Percentiles rank a stretch among this genome's conserved stretches.
Evolutionary conservation across 1,140 invertebrate species (phyloP).

Genomic region (Drosophila pandora): DNA sequence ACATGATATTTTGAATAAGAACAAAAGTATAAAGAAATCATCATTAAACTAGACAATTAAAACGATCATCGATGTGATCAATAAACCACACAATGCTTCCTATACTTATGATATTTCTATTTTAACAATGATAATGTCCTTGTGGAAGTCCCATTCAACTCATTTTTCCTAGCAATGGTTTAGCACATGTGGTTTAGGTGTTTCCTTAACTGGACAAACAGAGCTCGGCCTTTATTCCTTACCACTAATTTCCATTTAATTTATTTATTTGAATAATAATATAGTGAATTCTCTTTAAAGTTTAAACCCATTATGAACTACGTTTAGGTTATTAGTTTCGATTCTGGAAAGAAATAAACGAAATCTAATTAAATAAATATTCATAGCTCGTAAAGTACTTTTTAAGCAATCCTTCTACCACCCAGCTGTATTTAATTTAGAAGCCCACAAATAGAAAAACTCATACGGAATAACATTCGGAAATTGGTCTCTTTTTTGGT

Average conservation of each 20-base stretch:
- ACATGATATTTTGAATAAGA: background rate
- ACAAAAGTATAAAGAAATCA: slow-evolving; percentile 4
- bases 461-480: slow-evolving; percentile 33
- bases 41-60: slow-evolving; percentile 34
- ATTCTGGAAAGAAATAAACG: slow-evolving; percentile 11
- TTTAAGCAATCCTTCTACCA: slow-evolving; percentile 59
- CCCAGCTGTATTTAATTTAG: slow-evolving; percentile 46
- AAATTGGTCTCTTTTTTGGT: slow-evolving; percentile 30
- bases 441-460: slow-evolving; percentile 37
- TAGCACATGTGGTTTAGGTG: slow-evolving; percentile 2
- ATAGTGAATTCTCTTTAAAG: slow-evolving; percentile 42
- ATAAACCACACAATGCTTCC: slow-evolving; percentile 49
- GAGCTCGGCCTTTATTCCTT: slow-evolving; percentile 48
- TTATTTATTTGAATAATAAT: slow-evolving; percentile 35
- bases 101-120: slow-evolving; percentile 29
- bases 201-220: slow-evolving; percentile 37
- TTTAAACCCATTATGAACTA: slow-evolving; percentile 29
- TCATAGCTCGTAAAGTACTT: slow-evolving; percentile 44
- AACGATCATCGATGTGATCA: slow-evolving; percentile 26
- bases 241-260: slow-evolving; percentile 21
- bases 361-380: slow-evolving; percentile 12
- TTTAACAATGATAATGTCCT: slow-evolving; percentile 13
- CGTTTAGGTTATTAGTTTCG: slow-evolving; percentile 35
- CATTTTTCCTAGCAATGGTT: background rate
- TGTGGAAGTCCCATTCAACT: slow-evolving; percentile 5